Conservation (phyloP, 2,888 invertebrate species). For the Philereme transversata region DNA sequence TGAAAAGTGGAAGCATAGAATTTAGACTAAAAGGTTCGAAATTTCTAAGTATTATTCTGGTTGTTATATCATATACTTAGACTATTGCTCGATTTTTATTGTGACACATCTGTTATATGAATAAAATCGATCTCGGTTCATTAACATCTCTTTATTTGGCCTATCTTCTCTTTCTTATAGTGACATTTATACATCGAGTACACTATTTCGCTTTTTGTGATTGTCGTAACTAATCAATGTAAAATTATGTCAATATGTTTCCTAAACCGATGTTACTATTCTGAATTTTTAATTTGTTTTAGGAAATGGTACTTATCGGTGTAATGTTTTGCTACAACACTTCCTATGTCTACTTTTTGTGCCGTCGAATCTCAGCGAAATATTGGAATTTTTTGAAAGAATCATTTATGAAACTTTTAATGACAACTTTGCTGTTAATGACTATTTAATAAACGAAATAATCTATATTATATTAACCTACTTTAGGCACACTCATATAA, state of each 20-base stretch:
- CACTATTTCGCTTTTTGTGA: constrained; percentile 22
- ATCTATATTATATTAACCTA: too few species aligned
- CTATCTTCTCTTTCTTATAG: not conserved
- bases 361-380: constrained; percentile 39
- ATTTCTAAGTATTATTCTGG: constrained; percentile 25
- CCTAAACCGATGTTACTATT: constrained; percentile 12
- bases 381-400: constrained; percentile 29
- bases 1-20: constrained; percentile 9
- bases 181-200: constrained; percentile 14
- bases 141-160: too few species aligned
- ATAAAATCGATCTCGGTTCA: not conserved
- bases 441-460: not conserved
- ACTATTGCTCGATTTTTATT: constrained; percentile 4
- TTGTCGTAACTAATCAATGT: constrained; percentile 21
- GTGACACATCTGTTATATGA: constrained; percentile 9
- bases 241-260: not conserved
- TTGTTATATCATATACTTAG: constrained; percentile 13
- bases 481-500: too few species aligned
- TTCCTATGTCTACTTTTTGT: constrained; percentile 29
- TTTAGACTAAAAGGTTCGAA: constrained; percentile 4
- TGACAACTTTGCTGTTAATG: not conserved
- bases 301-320: constrained; percentile 40
- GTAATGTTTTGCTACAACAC: constrained; percentile 36
- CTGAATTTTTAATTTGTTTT: constrained; percentile 39
- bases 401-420: not conserved